A percentile compares a stretch with the other conserved stretches of the same genome.
phyloP scores from a whole-genome alignment of 2,113 vertebrate genomes.

The Apus apus region DNA sequence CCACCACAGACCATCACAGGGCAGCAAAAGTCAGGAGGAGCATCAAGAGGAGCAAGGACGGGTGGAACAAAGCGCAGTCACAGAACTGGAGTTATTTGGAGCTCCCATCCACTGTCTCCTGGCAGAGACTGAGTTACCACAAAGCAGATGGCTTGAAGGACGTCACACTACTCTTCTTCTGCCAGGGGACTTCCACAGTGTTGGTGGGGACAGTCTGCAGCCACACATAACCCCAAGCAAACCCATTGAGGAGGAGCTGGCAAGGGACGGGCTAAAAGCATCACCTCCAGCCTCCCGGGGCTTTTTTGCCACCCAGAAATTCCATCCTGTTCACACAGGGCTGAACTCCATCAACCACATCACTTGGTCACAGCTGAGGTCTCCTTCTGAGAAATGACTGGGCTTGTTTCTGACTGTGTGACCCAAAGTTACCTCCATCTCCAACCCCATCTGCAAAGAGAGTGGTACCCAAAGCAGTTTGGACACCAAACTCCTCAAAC shows the following conservation, averaged over 20 bases:
- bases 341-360: neutral
- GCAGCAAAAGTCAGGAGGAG: neutral
- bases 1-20: neutral
- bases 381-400: conserved; percentile 14
- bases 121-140: conserved; percentile 12
- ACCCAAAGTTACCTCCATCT: neutral
- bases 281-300: neutral
- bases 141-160: conserved; percentile 14
- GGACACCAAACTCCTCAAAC: neutral
- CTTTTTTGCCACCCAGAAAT: conserved; percentile 1
- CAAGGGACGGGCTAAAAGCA: neutral
- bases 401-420: neutral
- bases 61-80: neutral
- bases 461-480: accelerated
- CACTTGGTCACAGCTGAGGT: neutral
- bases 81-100: neutral
- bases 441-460: neutral
- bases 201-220: neutral
- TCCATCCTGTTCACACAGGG: neutral
- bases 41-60: neutral
- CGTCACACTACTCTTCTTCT: neutral
- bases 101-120: neutral
- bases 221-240: neutral
- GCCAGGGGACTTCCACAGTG: conserved; percentile 67
- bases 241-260: neutral